These are phyloP conservation scores for Drosophila paracracens DNA, from an alignment of 2,888 invertebrate genomes.

Conservation along the genomic window DNA sequence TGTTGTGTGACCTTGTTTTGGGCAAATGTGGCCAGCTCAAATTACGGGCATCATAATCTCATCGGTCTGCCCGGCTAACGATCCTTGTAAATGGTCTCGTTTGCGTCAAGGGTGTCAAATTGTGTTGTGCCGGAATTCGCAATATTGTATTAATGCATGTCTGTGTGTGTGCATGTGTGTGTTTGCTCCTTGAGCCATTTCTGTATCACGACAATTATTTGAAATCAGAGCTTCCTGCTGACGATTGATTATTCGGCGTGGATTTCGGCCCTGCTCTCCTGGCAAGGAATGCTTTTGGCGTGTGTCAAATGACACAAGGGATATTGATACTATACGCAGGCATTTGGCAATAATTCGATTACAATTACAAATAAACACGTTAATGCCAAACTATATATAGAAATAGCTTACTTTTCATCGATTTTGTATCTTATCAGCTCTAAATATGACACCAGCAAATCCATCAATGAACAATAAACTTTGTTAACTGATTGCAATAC, in stretches of 20 bases:
- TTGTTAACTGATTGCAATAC: slow-evolving; percentile 8
- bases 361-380: slow-evolving; percentile 34
- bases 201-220: slow-evolving; percentile 62
- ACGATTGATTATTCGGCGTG: slow-evolving; percentile 24
- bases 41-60: slow-evolving; percentile 58
- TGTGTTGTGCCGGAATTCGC: slow-evolving; percentile 64
- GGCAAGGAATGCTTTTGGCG: slow-evolving; percentile 58
- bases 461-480: neutral
- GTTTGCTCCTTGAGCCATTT: slow-evolving; percentile 39
- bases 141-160: slow-evolving; percentile 69
- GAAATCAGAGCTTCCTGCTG: slow-evolving; percentile 69
- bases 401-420: slow-evolving; percentile 1
- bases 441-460: slow-evolving; percentile 65
- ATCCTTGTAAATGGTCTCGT: slow-evolving; percentile 49
- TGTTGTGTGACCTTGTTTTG: slow-evolving; percentile 43
- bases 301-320: slow-evolving; percentile 61
- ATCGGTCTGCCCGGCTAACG: slow-evolving; percentile 41
- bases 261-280: slow-evolving; percentile 2
- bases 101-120: slow-evolving; percentile 66
- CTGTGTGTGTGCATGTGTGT: slow-evolving; percentile 4
- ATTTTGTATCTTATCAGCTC: slow-evolving; percentile 27
- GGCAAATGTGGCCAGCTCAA: slow-evolving; percentile 59
- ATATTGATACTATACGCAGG: slow-evolving; percentile 18
- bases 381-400: neutral
- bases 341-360: slow-evolving; percentile 34